These are phyloP conservation scores for Biston betularia DNA, from an alignment of 2,888 invertebrate species.

Conservation along the genomic window DNA sequence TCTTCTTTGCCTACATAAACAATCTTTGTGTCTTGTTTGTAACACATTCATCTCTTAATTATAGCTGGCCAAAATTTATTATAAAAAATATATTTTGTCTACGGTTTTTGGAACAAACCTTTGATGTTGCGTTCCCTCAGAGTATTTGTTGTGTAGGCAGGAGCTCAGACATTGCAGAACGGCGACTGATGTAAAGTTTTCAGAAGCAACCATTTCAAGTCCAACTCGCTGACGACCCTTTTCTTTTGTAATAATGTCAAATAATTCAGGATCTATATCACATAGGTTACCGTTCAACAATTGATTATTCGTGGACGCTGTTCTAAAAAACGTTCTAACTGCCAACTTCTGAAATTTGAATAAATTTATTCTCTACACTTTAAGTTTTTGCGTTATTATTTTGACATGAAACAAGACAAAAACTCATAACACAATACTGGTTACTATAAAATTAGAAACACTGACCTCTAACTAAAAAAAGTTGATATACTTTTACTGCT, in stretches of 20 bases:
- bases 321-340: constrained; percentile 56
- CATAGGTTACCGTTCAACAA: constrained; percentile 88
- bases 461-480: constrained; percentile 73
- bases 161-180: constrained; percentile 96
- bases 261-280: constrained; percentile 95
- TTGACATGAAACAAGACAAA: constrained; percentile 41
- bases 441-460: constrained; percentile 54
- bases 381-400: constrained; percentile 28
- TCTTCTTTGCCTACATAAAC: no score
- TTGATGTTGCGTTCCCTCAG: constrained; percentile 96
- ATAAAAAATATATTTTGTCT: background rate
- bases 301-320: constrained; percentile 73
- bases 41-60: no score
- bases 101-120: constrained; percentile 78
- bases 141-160: constrained; percentile 97
- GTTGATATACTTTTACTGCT: constrained; percentile 48
- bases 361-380: background rate
- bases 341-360: constrained; percentile 55
- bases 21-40: no score
- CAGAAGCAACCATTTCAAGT: constrained; percentile 98
- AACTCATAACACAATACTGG: constrained; percentile 52
- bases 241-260: constrained; percentile 93
- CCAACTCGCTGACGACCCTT: constrained; percentile 94
- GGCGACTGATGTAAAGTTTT: constrained; percentile 96
- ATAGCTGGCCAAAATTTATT: no score